These are phyloP conservation scores for Bufo gargarizans DNA, from an alignment of 2,113 vertebrate genomes.

Conservation along the genomic window DNA sequence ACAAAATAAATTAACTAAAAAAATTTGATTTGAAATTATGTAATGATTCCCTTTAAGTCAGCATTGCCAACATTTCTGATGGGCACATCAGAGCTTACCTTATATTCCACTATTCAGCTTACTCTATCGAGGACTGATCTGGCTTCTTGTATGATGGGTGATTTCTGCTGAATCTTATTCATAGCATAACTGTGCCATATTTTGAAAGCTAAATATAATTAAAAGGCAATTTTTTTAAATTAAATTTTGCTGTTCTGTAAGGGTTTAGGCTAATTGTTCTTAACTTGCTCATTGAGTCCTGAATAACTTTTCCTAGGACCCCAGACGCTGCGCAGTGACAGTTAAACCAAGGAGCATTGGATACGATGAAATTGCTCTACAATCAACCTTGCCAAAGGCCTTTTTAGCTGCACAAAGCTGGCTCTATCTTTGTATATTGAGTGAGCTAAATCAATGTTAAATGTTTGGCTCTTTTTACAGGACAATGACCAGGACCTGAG, in stretches of 20 bases:
- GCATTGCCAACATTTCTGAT: no score
- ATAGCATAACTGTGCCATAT: slow-evolving; percentile 69
- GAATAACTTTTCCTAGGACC: slow-evolving; percentile 83
- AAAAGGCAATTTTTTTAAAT: slow-evolving; percentile 68
- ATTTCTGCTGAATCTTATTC: slow-evolving; percentile 66
- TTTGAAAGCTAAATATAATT: slow-evolving; percentile 77
- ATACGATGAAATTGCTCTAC: slow-evolving; percentile 88
- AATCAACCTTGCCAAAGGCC: slow-evolving; percentile 97
- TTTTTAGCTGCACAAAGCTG: slow-evolving; percentile 87
- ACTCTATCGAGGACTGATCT: no score
- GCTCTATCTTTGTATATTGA: slow-evolving; percentile 93
- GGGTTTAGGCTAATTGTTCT: slow-evolving; percentile 79
- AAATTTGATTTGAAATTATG: no score
- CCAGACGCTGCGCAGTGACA: slow-evolving; percentile 86
- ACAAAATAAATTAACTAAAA: no score
- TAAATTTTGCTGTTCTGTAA: slow-evolving; percentile 75
- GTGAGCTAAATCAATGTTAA: slow-evolving; percentile 94
- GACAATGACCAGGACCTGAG: slow-evolving; percentile 95
- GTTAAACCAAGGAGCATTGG: slow-evolving; percentile 86
- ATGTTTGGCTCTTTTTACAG: slow-evolving; percentile 96
- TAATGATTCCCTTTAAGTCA: no score
- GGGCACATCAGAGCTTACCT: no score
- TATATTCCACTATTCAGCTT: no score
- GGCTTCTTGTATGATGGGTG: background rate
- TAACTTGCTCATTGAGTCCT: slow-evolving; percentile 83